Base-by-base conservation (phyloP, 2,888 invertebrate genomes). In the Dasysyrphus albostriatus region DNA sequence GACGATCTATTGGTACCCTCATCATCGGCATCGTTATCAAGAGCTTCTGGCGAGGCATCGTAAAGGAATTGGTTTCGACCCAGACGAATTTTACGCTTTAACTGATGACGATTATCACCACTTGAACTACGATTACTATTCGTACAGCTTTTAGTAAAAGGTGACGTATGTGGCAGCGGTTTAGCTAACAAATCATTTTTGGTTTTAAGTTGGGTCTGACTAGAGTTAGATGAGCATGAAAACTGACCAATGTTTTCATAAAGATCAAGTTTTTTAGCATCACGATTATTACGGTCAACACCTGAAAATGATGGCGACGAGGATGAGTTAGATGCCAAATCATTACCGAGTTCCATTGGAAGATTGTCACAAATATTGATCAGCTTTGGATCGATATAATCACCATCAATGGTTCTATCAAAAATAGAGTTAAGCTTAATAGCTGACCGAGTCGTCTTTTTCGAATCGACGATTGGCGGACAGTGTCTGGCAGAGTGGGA, bases 351-450 rank as follows among this genome's bases (percentile, higher is more conserved):
- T 76, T 89, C 89, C 39, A 95, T 94, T 19, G 95, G 94, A 67
- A 96, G 93, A 92, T 95, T 95, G 91, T 96, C 95, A 91, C 95
- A 95, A 92, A 95, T 95, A 91, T 96, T 96, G 79, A 96, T 96
- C 79, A 96, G 93, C 89, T 94, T 94, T 10, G 94, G 94, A 88
- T 95, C 93, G 92, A 94, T 92, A 92, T 93, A 90, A 91, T 94
- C 93, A 39, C 89, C 83, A 32, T 88, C 88, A 56, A 93, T 93
- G 88, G 70, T 82, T 61, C 75, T 84, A 32, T 81, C 89, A 63
- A 89, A 90, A 10, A 90, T 90, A 63, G 89, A 88, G 75, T 90
- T 89, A 44, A 91, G 88, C 67, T 90, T 91, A 14, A 91, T 90
- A 16, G 90, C 87, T 51, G 90, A 88, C 5, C 85, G 88, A 1